Percentiles rank a stretch among this genome's conserved stretches.
phyloP scores from a whole-genome alignment of 1,140 invertebrate genomes.

The Achroia grisella region DNA sequence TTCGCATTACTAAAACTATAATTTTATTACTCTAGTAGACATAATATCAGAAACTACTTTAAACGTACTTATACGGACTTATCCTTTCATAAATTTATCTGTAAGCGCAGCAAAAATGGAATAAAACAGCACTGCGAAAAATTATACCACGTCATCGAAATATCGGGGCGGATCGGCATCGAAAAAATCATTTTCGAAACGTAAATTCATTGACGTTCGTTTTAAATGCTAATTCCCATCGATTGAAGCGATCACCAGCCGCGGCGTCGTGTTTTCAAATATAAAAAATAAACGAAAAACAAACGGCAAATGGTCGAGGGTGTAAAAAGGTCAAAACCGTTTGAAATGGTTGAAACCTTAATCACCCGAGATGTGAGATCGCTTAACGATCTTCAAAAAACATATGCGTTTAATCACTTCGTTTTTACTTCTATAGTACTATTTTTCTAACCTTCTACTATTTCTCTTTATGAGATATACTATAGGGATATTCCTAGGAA shows the following conservation, averaged over 20 bases:
- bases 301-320: background rate
- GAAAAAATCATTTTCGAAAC: constrained; percentile 22
- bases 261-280: no score
- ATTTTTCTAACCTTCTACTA: no score
- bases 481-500: no score
- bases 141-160: no score
- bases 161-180: background rate
- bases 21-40: no score
- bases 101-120: no score
- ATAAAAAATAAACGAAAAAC: constrained; percentile 2
- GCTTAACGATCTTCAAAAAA: constrained; percentile 32
- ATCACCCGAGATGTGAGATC: constrained; percentile 10
- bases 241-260: constrained; percentile 15
- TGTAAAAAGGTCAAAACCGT: constrained; percentile 21
- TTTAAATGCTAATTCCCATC: constrained; percentile 37
- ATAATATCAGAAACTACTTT: no score
- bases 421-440: background rate
- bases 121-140: no score
- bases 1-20: no score
- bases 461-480: no score
- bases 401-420: constrained; percentile 28
- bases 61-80: no score
- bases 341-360: constrained; percentile 14
- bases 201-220: constrained; percentile 29
- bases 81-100: no score